Evolutionary conservation across 2,113 vertebrate species (phyloP), one percentile per base, ranked within the genome.

Genomic region (Phyllopteryx taeniolatus): DNA sequence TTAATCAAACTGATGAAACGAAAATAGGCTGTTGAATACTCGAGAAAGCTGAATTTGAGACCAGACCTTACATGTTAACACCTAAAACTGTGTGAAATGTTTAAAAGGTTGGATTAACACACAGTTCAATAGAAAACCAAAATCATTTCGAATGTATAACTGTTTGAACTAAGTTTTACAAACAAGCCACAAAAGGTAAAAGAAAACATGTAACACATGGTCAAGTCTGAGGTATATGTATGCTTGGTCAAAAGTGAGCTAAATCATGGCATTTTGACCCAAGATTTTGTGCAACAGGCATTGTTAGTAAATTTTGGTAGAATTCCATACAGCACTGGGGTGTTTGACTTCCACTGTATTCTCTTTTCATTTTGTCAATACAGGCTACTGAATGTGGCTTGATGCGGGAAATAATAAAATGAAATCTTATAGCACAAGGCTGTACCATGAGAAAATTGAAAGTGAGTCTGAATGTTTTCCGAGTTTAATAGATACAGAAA

Each of bases 401-500:
- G 14, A 56, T 22, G 53, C 17, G 13, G 19, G 20, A 13, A 54
- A 54, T n/a, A 54, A 54, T 54, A 20, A 54, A 54, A 54, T 8
- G 8, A n/a, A 35, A 60, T 17, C 3, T 35, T 60, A 35, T 35
- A 6, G 31, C 33, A 31, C 15, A 61, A 61, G 31, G 15, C 31
- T 9, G 59, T 17, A 17, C 31, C 14, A 35, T 35, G 9, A 61
- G 31, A 35, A 61, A 35, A 35, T 3, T 35, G 31, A 35, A 35
- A 61, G 31, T 1, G 31, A 27, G n/a, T 20, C 35, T 20, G 62
- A 43, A 64, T 22, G 63, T 17, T 43, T 13, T 13, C 10, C n/a
- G 46, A 63, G 54, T 72, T 56, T 49, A 51, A 74, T 56, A 75
- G 79, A 84, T 75, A 65, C 69, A 59, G 78, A 78, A 79, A 87